Percentiles rank a stretch among this genome's conserved stretches.
phyloP scores from a whole-genome alignment of 2,113 vertebrate species.

The Tachycineta bicolor region DNA sequence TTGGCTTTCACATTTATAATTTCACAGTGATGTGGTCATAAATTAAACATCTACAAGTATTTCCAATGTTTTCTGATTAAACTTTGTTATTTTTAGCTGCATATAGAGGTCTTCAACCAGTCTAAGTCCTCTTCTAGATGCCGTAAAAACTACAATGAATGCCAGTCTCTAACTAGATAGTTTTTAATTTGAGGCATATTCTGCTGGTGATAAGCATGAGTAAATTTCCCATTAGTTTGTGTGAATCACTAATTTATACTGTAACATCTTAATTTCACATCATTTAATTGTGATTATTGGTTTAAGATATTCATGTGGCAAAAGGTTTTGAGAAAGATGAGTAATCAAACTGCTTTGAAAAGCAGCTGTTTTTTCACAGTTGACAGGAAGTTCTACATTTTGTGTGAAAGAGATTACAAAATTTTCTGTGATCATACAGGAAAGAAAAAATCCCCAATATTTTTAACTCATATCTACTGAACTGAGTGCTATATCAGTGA shows the following conservation, averaged over 20 bases:
- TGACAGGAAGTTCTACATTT: neutral
- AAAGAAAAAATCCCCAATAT: neutral
- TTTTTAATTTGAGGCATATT: neutral
- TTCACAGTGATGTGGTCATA: neutral
- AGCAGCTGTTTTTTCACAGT: neutral
- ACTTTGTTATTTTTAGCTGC: neutral
- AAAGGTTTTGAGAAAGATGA: conserved; percentile 23
- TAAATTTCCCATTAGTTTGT: conserved; percentile 6
- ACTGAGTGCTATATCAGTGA: neutral
- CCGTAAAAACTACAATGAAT: neutral
- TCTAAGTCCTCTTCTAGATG: neutral
- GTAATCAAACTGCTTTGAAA: neutral
- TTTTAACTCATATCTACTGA: neutral
- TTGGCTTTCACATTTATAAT: conserved; percentile 12
- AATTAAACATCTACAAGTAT: conserved; percentile 1
- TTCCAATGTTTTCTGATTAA: conserved; percentile 18
- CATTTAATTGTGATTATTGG: conserved; percentile 11
- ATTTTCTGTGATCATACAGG: neutral
- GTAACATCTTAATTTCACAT: conserved; percentile 25
- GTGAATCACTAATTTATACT: conserved; percentile 11
- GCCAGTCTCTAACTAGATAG: neutral
- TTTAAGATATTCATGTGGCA: conserved; percentile 12
- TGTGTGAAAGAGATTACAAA: neutral
- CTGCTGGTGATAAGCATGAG: neutral
- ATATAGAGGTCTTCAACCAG: neutral